Base-by-base conservation (phyloP, 2,113 vertebrate genomes). In the Malurus cyaneus region DNA sequence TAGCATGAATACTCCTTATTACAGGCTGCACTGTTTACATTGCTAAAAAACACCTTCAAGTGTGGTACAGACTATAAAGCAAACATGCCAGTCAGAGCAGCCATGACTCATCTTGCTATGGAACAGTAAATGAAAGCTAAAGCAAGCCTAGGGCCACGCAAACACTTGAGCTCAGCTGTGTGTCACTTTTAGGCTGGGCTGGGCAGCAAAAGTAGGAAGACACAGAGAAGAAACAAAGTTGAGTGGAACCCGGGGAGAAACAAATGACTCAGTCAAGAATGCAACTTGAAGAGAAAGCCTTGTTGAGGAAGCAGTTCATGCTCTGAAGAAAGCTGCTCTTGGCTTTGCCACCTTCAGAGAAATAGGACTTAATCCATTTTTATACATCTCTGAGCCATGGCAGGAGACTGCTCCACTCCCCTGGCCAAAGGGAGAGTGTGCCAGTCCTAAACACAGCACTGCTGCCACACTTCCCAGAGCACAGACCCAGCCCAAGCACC, bases 401-500 rank as follows among this genome's bases (percentile, higher is more conserved):
- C 62, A 86, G 26, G 50, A 50, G 39, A 34, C 39, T 78, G 53
- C 34, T 74, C 60, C 31, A 21, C 11, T 2, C 60, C 31, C 25
- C 11, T 2, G 26, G 56, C 23, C 62, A 42, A 52, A 39, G 70
- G 36, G 41, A 34, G 28, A 28, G 13, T 13, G 31, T 49, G 18
- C 67, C 17, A 29, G 19, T 25, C 57, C 65, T 76, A 2, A 82
- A 29, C 10, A 67, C 18, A 59, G 12, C 25, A 15, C 28, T 84
- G 19, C 71, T 31, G 67, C 67, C 41, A 41, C 62, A 3, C 32
- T 16, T 29, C 59, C 53, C 9, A n/a, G 56, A 78, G 56, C 54
- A 29, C 66, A 85, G 70, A 29, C 25, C 52, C 18, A 42, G 62
- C 54, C 25, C 2, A 36, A 16, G 32, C 97, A 99, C 99, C 98